Evolutionary conservation across 2,113 vertebrate genomes (phyloP).

Genomic region (Eurystomus gularis): DNA sequence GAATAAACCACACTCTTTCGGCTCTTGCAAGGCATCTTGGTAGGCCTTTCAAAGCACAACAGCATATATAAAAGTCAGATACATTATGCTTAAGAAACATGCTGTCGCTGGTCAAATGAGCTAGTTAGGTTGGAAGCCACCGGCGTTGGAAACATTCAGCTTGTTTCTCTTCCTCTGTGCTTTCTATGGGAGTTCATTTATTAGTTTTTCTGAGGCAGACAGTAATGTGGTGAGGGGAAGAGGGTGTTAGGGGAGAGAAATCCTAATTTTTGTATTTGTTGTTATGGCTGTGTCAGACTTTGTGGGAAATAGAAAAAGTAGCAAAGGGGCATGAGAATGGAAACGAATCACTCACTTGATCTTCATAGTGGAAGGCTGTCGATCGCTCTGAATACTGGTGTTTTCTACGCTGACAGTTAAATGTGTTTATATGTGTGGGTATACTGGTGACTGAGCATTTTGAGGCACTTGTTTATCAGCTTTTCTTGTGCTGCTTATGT

Average conservation of each 20-base stretch:
- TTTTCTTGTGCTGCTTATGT: background rate
- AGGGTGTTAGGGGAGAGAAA: background rate
- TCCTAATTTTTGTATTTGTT: background rate
- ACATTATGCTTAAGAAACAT: background rate
- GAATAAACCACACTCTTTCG: background rate
- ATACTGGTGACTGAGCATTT: background rate
- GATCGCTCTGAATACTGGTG: background rate
- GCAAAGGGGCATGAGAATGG: background rate
- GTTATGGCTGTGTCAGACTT: background rate
- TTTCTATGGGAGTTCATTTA: background rate
- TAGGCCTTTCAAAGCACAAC: background rate
- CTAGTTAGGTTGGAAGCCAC: background rate
- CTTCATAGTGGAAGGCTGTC: background rate
- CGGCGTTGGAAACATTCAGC: background rate
- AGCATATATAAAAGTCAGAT: background rate
- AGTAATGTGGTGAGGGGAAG: background rate
- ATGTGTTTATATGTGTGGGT: background rate
- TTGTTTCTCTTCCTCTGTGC: background rate
- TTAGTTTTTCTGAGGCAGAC: background rate
- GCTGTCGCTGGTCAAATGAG: background rate
- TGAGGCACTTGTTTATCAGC: background rate
- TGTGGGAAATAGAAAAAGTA: background rate
- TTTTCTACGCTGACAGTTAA: background rate
- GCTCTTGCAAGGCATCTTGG: background rate
- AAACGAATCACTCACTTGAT: background rate